Base-by-base conservation (phyloP, 1,140 invertebrate species). In the Meteorus sp. region DNA sequence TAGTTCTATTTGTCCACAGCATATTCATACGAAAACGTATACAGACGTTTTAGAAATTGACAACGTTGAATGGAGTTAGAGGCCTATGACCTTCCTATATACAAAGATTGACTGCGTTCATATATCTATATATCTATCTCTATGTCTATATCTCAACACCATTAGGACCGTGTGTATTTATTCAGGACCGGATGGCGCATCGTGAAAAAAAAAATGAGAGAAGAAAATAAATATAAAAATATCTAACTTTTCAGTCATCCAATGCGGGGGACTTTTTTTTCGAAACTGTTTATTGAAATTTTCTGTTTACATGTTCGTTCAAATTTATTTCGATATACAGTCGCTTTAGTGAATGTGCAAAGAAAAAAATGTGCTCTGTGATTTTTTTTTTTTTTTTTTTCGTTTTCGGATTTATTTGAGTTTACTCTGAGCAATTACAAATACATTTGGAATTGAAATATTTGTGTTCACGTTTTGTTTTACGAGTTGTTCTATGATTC, bases 1-100 rank as follows among this genome's bases (percentile, higher is more conserved):
- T 44, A 9, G 19, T 15, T 55, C 11, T 70, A 56, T 70, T 70
- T 70, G 48, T 43, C 17, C 9, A 35, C 53, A 35, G 17, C 47
- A 63, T 66, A 63, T 66, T 66, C 52, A 63, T 47, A 45, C 11
- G 50, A n/a, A n/a, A n/a, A n/a, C n/a, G n/a, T n/a, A n/a, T 55
- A 35, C 59, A 64, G 59, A 61, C 58, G 41, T n/a, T n/a, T n/a
- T n/a, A n/a, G n/a, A n/a, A n/a, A n/a, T n/a, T n/a, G n/a, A n/a
- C n/a, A n/a, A 37, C 8, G 31, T 39, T 58, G 54, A 39, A 41
- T 5, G 15, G 20, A n/a, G n/a, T n/a, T 41, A 22, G 15, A 15
- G 33, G 19, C 37, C 50, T 25, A 41, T 13, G 20, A 41, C 39
- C 33, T 33, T 19, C 52, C 27, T 29, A 9, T n/a, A n/a, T n/a